A percentile compares a stretch with the other conserved stretches of the same genome.
phyloP scores from a whole-genome alignment of 30 jellyfish, hydroid and myxozoan genomes.

The Cassiopea xamachana region DNA sequence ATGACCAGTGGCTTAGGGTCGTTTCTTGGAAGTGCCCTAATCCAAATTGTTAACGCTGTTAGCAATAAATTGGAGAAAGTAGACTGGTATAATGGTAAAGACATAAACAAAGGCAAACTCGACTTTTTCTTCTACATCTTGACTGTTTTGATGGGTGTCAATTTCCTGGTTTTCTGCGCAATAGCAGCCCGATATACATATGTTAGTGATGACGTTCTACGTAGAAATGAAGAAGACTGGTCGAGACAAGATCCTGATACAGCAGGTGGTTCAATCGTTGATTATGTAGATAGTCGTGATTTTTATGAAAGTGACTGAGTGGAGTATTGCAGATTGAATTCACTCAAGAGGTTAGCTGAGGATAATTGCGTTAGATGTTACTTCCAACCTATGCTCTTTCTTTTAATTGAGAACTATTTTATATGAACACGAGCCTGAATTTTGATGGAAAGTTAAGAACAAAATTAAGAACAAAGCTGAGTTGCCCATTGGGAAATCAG shows the following conservation, averaged over 20 bases:
- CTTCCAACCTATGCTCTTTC: too few species aligned
- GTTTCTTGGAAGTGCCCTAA: conserved; percentile 79
- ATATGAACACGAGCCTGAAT: too few species aligned
- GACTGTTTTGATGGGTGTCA: conserved; percentile 70
- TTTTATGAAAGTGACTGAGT: background rate
- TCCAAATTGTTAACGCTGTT: conserved; percentile 58
- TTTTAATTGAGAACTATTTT: too few species aligned
- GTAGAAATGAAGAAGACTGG: conserved; percentile 69
- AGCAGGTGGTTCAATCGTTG: conserved; percentile 5
- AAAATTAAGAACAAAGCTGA: too few species aligned
- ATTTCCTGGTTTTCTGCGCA: conserved; percentile 72
- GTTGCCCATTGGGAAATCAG: too few species aligned
- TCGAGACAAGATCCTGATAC: background rate
- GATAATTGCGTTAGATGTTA: too few species aligned
- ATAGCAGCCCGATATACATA: conserved; percentile 73
- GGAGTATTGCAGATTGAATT: background rate
- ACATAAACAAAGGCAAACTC: conserved; percentile 62
- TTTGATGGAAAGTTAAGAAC: too few species aligned
- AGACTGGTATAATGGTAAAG: conserved; percentile 73
- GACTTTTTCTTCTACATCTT: conserved; percentile 71
- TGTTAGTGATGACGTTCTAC: conserved; percentile 41
- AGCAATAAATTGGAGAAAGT: conserved; percentile 2
- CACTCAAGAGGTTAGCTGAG: background rate
- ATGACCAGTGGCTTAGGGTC: conserved; percentile 90
- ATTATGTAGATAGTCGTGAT: background rate